Percentiles rank a stretch among this genome's conserved stretches.
These are phyloP conservation scores for Steatornis caripensis DNA, from an alignment of 2,113 vertebrate genomes.

Conservation along the genomic window DNA sequence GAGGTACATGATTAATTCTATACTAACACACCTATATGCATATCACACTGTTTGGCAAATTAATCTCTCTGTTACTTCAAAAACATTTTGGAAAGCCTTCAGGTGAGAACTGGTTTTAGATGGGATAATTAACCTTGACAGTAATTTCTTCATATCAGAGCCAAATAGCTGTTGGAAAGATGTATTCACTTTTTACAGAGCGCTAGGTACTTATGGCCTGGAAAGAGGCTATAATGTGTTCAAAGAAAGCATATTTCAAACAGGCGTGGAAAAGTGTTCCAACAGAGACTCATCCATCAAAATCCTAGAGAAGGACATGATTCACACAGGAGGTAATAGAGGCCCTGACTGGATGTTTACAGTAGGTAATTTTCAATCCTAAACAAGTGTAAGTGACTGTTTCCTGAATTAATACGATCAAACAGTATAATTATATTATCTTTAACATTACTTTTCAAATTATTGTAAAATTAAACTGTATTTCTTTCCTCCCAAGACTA, in stretches of 20 bases:
- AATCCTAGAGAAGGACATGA: neutral
- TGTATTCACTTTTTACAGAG: slow-evolving; percentile 60
- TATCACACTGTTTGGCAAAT: slow-evolving; percentile 22
- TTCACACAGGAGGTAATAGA: neutral
- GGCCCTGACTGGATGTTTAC: neutral
- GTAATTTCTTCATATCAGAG: slow-evolving; percentile 53
- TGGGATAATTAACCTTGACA: slow-evolving; percentile 67
- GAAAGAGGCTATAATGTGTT: slow-evolving; percentile 36
- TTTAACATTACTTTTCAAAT: neutral
- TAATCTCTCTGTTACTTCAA: slow-evolving; percentile 40
- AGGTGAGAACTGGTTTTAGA: slow-evolving; percentile 58
- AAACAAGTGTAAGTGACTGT: neutral
- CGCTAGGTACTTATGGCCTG: slow-evolving; percentile 33
- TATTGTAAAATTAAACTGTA: neutral
- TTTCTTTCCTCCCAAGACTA: neutral
- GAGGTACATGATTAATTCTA: neutral
- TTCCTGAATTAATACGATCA: neutral
- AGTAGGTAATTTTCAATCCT: neutral
- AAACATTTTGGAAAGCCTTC: slow-evolving; percentile 64
- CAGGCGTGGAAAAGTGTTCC: slow-evolving; percentile 5
- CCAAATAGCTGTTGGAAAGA: slow-evolving; percentile 49
- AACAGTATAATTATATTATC: neutral
- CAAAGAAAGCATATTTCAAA: slow-evolving; percentile 29
- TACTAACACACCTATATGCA: neutral
- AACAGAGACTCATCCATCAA: slow-evolving; percentile 14